A percentile compares a stretch with the other conserved stretches of the same genome.
These are phyloP conservation scores for Bambusicola thoracicus DNA, from an alignment of 2,113 vertebrate species.

Conservation along the genomic window DNA sequence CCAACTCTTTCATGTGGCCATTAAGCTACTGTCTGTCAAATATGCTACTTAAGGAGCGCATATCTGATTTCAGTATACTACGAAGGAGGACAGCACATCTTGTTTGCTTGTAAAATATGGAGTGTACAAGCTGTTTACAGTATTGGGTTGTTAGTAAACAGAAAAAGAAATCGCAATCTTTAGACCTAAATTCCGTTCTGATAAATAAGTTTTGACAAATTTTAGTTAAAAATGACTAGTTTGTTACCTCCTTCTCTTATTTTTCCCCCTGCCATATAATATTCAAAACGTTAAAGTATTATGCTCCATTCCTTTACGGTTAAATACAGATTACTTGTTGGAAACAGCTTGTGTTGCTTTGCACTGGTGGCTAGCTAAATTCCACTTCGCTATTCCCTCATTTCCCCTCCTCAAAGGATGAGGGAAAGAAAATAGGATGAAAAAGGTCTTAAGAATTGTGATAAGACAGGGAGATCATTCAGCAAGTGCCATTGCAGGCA, in stretches of 20 bases:
- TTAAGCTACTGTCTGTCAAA: neutral
- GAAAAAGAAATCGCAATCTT: neutral
- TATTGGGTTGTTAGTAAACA: neutral
- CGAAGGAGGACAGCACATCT: neutral
- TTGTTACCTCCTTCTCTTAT: neutral
- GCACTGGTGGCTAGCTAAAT: neutral
- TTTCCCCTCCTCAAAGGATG: neutral
- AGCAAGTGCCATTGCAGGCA: neutral
- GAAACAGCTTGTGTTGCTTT: neutral
- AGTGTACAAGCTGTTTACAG: fast-evolving
- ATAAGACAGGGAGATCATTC: neutral
- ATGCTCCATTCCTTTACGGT: neutral
- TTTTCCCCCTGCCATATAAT: neutral
- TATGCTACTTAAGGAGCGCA: neutral
- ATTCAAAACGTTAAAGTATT: neutral
- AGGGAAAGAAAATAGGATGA: neutral
- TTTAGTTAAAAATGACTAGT: neutral
- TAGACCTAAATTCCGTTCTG: neutral
- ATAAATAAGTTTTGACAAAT: neutral
- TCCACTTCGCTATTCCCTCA: neutral
- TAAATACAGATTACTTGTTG: neutral
- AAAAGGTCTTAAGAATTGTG: neutral
- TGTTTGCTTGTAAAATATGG: neutral
- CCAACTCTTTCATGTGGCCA: fast-evolving
- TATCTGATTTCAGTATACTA: neutral